A percentile compares a stretch with the other conserved stretches of the same genome.
Conservation (phyloP, 2,888 invertebrate genomes). For the Adelphocoris suturalis region DNA sequence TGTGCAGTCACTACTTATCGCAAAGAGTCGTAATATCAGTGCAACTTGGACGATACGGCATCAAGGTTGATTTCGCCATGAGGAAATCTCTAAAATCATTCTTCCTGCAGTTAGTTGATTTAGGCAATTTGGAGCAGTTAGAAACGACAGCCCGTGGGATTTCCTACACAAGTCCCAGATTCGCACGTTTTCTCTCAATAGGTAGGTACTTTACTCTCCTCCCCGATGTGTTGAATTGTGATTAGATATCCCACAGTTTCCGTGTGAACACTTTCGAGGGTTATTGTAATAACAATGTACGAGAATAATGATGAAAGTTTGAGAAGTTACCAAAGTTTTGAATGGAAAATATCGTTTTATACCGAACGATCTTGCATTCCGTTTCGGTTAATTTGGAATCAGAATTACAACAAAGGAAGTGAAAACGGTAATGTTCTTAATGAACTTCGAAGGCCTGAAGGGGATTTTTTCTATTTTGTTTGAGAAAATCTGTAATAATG, state of each 20-base stretch:
- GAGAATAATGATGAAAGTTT: not conserved
- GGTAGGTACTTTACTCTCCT: not conserved
- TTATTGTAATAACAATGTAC: not conserved
- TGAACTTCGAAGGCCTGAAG: too few relatives aligned
- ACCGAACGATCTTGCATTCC: too few relatives aligned
- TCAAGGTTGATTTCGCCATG: too few relatives aligned
- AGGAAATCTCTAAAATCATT: not conserved
- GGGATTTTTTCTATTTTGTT: too few relatives aligned
- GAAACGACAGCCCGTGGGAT: not conserved
- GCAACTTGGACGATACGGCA: too few relatives aligned
- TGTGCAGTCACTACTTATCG: not conserved
- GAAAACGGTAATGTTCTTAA: too few relatives aligned
- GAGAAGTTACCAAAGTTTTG: not conserved
- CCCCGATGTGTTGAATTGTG: not conserved
- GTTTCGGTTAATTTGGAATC: too few relatives aligned
- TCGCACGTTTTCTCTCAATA: constrained; percentile 27
- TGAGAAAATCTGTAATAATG: too few relatives aligned
- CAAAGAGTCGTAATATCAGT: too few relatives aligned
- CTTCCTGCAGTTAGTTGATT: not conserved
- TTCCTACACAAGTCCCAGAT: not conserved
- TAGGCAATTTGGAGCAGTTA: not conserved
- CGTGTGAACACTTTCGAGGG: not conserved
- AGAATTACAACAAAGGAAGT: too few relatives aligned
- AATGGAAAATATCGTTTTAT: too few relatives aligned
- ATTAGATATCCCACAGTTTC: constrained; percentile 33